These are phyloP conservation scores for Tragelaphus scriptus DNA, from an alignment of 2,113 vertebrate genomes.

Conservation along the genomic window DNA sequence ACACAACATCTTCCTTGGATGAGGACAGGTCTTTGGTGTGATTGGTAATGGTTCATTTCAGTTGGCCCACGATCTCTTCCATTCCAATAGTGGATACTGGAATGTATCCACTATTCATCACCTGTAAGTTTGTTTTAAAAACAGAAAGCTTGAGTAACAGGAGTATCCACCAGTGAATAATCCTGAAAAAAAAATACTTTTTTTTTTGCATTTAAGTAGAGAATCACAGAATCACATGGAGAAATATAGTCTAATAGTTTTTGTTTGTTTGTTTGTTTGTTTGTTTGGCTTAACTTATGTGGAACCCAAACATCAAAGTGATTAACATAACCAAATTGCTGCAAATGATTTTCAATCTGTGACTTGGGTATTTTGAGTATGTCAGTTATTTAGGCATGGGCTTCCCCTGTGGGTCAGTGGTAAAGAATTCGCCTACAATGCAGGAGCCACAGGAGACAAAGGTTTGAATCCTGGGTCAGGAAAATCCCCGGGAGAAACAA, in stretches of 20 bases:
- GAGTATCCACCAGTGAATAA: not conserved
- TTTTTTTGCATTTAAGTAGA: not conserved
- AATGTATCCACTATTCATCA: not conserved
- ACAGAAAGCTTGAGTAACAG: not conserved
- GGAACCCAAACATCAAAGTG: not conserved
- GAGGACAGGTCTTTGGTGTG: not conserved
- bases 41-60: not conserved
- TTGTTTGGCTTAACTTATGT: not conserved
- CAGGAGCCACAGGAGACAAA: not conserved
- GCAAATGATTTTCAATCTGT: not conserved
- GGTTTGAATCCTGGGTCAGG: not conserved
- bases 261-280: not conserved
- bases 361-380: not conserved
- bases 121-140: not conserved
- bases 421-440: not conserved
- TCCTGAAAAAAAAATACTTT: not conserved
- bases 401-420: not conserved
- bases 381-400: not conserved
- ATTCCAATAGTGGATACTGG: not conserved
- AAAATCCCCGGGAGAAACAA: not conserved
- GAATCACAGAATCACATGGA: not conserved
- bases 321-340: not conserved
- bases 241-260: not conserved
- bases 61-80: not conserved
- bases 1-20: not conserved